Evolutionary conservation across 64 coral and sea anemone genomes (phyloP).

Genomic region (Stichodactyla helianthus): DNA sequence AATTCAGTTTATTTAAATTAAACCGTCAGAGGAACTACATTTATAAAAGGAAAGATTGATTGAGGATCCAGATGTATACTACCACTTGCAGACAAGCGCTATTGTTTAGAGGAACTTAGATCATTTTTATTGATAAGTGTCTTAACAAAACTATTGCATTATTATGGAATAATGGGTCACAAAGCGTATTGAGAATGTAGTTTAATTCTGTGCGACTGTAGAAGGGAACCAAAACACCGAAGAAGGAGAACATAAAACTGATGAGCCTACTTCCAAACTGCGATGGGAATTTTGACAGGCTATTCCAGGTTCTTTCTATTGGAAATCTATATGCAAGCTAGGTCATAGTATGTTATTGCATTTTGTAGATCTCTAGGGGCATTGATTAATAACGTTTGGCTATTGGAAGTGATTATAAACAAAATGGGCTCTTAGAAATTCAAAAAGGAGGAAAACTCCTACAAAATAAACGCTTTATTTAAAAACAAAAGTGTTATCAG

Average conservation of each 20-base stretch:
- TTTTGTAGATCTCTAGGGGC: background rate
- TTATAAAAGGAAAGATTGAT: background rate
- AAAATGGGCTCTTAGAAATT: background rate
- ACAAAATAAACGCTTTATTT: background rate
- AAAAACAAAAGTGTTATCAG: too few species aligned
- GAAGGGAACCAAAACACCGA: background rate
- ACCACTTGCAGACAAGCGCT: background rate
- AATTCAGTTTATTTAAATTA: background rate
- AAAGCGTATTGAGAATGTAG: background rate
- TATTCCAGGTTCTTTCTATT: background rate
- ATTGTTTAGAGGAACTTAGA: background rate
- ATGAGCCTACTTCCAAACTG: background rate
- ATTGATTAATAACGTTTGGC: background rate
- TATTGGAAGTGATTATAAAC: background rate
- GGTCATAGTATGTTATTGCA: background rate
- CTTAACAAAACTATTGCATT: background rate
- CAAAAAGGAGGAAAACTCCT: background rate
- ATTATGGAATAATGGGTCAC: background rate
- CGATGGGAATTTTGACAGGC: background rate
- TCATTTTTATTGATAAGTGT: background rate
- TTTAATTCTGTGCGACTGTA: background rate
- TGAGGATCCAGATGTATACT: background rate
- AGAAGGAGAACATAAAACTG: background rate
- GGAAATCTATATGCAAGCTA: background rate
- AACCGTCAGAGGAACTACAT: background rate